Base-by-base conservation (phyloP, 1,140 invertebrate genomes). In the Saccostrea echinata region DNA sequence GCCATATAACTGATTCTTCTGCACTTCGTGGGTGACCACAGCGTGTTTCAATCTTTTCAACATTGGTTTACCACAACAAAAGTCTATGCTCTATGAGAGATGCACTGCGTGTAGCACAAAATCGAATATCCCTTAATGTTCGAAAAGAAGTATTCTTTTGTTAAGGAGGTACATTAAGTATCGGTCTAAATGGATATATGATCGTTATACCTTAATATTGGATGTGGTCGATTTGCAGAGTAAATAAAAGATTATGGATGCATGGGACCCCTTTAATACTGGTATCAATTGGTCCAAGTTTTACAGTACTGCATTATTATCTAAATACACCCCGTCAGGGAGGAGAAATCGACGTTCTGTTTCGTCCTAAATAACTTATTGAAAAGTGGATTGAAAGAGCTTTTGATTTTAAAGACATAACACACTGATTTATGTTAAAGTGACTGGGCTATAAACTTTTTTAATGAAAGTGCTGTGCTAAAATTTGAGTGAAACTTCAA, bases 101-200 rank as follows among this genome's bases (percentile, higher is more conserved):
- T 76, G 27, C 27, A 16, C 68, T 33, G 68, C 30, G 68, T 76
- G 30, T 33, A 76, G 68, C 27, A 76, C 68, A 27, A 76, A 16
- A 76, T 76, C 27, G 68, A 76, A 76, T 76, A 64, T 64, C 57
- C 57, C 21, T 24, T 24, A n/a, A 64, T n/a, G 24, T 43, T n/a
- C 21, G 30, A 76, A 76, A 33, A 30, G 68, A 76, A 76, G 68
- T 33, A 76, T 27, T 76, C 68, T 76, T 61, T 76, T 27, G 27
- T 76, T 76, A 76, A 76, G 24, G 68, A 76, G 68, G 68, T 76
- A 33, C 68, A 76, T 76, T 76, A 30, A 76, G 68, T 76, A 76
- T 33, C 68, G 13, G 27, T 30, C 68, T 16, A 27, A 30, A 76
- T 76, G 24, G 68, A 11, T 71, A 33, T 11, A 33, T 76, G 68